Percentiles rank a stretch among this genome's conserved stretches.
Evolutionary conservation across 2,797 vertebrate genomes (phyloP).

Genomic region (Lutjanus argentimaculatus): DNA sequence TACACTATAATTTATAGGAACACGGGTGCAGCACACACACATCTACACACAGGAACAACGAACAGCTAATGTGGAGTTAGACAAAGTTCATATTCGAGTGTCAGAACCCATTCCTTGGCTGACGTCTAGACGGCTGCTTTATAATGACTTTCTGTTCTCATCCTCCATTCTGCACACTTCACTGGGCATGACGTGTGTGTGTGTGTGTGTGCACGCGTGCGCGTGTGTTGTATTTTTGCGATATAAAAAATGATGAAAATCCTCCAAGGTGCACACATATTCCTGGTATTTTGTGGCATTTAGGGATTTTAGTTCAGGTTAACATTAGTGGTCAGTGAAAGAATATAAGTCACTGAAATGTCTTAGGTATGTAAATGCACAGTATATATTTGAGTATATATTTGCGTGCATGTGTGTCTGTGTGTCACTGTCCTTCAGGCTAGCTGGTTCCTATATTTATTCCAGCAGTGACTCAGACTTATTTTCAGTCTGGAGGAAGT

Average conservation of each 20-base stretch:
- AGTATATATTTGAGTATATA: constrained; percentile 1
- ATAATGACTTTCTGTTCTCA: constrained; percentile 77
- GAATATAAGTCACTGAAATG: constrained; percentile 12
- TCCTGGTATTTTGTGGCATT: constrained; percentile 52
- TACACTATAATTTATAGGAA: neutral
- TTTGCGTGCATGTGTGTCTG: neutral
- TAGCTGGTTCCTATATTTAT: constrained; percentile 16
- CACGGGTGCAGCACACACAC: neutral
- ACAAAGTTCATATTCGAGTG: constrained; percentile 74
- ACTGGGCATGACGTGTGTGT: constrained; percentile 45
- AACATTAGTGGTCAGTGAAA: constrained; percentile 23
- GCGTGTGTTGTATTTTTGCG: constrained; percentile 12
- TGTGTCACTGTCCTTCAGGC: constrained; percentile 17
- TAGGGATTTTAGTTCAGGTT: constrained; percentile 35
- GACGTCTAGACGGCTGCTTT: constrained; percentile 46
- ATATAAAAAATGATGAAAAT: constrained; percentile 52
- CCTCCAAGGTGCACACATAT: constrained; percentile 44
- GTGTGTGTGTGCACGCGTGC: constrained; percentile 1
- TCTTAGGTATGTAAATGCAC: constrained; percentile 7
- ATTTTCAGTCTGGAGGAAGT: constrained; percentile 22
- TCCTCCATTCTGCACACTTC: constrained; percentile 69
- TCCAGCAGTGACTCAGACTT: constrained; percentile 26
- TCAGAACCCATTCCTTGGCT: constrained; percentile 55
- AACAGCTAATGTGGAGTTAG: constrained; percentile 50
- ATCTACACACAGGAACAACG: constrained; percentile 21